Base-by-base conservation (phyloP, 2,888 invertebrate species). In the Melanophora roralis region DNA sequence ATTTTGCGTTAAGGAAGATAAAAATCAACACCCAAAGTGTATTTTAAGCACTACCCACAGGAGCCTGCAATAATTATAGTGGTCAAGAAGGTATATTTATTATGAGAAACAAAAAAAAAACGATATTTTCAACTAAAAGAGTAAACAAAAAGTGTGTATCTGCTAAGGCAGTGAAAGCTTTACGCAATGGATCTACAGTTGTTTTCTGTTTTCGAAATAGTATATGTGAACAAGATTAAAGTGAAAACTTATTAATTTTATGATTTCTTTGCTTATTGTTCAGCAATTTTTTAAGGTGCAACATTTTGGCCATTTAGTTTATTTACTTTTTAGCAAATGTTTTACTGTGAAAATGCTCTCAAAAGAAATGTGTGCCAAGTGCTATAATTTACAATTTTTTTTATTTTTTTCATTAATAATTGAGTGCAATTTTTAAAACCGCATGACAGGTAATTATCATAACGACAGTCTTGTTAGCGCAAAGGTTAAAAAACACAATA, bases 391-490 rank as follows among this genome's bases (percentile, higher is more conserved):
- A 40, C 27, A 23, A 16, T 32, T 45, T 40, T 23, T 45, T 11
- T 53, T 36, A 11, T n/a, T 14, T 16, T 4, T 14, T 16, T 16
- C 38, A 23, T 57, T 57, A 38, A 38, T 27, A 16, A 3, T 49
- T 49, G 21, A 51, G 23, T 23, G 69, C 47, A 32, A 36, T 43
- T 53, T 68, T 45, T 16, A n/a, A 11, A 43, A 14, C 11, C 27
- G 14, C 67, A 74, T 71, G 79, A 67, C 79, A 71, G 60, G 55
- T 71, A 79, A 79, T 71, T 79, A 79, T 79, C 67, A 62, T 71
- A 79, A 79, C 75, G 79, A 75, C 71, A 79, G 71, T 43, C 65
- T 75, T 79, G 71, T 72, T 79, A 75, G 55, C 14, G 36, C 38
- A 53, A 59, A 53, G 59, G 27, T 47, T 21, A 55, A 57, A 49